These are phyloP conservation scores for Pseudorhombus dupliciocellatus DNA, from an alignment of 2,113 vertebrate genomes.

Conservation along the genomic window DNA sequence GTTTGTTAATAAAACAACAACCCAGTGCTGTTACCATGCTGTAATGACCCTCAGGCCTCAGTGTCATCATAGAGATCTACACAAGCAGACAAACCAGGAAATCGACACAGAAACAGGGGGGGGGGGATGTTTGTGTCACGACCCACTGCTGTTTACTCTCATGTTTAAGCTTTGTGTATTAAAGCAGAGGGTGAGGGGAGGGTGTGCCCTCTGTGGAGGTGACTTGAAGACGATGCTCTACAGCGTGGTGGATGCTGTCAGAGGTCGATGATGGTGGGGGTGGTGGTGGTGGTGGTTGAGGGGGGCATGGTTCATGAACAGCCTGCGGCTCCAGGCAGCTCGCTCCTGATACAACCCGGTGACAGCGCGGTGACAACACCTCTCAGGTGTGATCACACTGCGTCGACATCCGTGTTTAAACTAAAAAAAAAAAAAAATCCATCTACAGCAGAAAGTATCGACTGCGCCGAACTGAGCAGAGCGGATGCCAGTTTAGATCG, in stretches of 20 bases:
- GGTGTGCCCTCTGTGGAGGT: conserved; percentile 16
- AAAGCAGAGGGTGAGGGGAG: conserved; percentile 1
- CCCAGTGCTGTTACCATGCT: conserved; percentile 1
- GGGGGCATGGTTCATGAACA: background rate
- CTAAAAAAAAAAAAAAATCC: too few species aligned
- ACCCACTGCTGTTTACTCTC: background rate
- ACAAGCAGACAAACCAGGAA: conserved; percentile 1
- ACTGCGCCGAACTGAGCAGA: too few species aligned
- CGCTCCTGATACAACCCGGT: background rate
- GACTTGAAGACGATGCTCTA: background rate
- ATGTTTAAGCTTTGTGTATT: background rate
- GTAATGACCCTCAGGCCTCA: background rate
- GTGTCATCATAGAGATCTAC: conserved; percentile 7
- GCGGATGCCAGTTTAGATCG: background rate
- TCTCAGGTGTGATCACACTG: background rate
- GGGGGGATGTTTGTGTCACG: background rate
- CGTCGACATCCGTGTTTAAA: background rate
- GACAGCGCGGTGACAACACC: conserved; percentile 25
- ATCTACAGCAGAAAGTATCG: background rate
- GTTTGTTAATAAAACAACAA: too few species aligned
- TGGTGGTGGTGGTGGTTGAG: background rate
- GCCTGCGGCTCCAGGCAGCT: background rate
- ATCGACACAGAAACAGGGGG: background rate
- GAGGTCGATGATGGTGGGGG: background rate
- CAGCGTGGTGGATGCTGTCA: conserved; percentile 4